Evolutionary conservation across 2,888 invertebrate genomes (phyloP).

Genomic region (Argynnis bischoffii): DNA sequence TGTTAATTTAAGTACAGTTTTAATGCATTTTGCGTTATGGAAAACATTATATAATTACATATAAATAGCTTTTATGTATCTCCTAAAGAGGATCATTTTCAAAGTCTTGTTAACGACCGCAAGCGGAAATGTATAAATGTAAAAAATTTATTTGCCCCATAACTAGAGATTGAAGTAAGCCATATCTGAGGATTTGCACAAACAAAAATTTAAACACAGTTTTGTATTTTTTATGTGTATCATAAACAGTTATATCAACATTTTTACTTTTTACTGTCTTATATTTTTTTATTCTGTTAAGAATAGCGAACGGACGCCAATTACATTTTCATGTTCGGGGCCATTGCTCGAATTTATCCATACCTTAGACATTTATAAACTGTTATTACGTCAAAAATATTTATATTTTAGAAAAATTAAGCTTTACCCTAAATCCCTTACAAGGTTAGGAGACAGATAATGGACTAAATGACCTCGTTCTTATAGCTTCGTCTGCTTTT

Average conservation of each 20-base stretch:
- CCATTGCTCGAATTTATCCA: neutral
- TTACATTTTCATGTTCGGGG: conserved; percentile 23
- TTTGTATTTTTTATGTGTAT: conserved; percentile 18
- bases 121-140: conserved; percentile 46
- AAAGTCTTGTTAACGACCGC: conserved; percentile 47
- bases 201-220: conserved; percentile 18
- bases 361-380: too few relatives aligned
- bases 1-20: too few relatives aligned
- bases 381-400: too few relatives aligned
- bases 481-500: too few relatives aligned
- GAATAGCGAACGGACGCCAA: conserved; percentile 10
- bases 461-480: too few relatives aligned
- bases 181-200: neutral
- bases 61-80: too few relatives aligned
- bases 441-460: too few relatives aligned
- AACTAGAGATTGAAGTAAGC: conserved; percentile 22
- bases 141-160: conserved; percentile 44
- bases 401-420: too few relatives aligned
- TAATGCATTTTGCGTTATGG: too few relatives aligned
- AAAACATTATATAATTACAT: too few relatives aligned
- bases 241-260: conserved; percentile 18
- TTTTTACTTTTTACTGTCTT: conserved; percentile 4
- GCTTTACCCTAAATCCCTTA: too few relatives aligned
- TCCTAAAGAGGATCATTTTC: conserved; percentile 38
- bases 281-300: conserved; percentile 1